A percentile compares a stretch with the other conserved stretches of the same genome.
phyloP scores from a whole-genome alignment of 2,797 vertebrate genomes.

The Synanceia verrucosa region DNA sequence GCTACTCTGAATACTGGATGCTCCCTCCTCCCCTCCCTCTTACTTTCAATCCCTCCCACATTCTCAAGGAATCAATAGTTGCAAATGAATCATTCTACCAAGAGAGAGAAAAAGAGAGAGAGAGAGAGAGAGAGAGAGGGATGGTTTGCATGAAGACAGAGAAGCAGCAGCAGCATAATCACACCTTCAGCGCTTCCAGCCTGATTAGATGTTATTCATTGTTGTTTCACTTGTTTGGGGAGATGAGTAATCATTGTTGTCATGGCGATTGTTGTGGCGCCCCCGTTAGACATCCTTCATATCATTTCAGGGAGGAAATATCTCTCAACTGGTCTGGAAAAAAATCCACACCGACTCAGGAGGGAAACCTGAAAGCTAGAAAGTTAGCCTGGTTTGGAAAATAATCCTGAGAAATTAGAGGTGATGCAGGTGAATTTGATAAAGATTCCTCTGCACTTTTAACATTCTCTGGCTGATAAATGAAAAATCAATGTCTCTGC shows the following conservation, averaged over 20 bases:
- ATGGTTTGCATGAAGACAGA: slow-evolving; percentile 59
- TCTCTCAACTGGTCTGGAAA: slow-evolving; percentile 23
- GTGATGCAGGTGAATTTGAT: too few relatives aligned
- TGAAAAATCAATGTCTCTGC: neutral
- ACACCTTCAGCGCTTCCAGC: slow-evolving; percentile 61
- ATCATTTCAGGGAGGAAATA: slow-evolving; percentile 53
- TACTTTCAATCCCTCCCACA: slow-evolving; percentile 66
- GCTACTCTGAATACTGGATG: slow-evolving; percentile 87
- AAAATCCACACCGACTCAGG: slow-evolving; percentile 16
- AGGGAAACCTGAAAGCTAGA: neutral
- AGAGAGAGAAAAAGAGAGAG: slow-evolving; percentile 58
- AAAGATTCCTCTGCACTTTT: neutral
- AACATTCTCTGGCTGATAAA: neutral
- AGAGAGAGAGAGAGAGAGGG: slow-evolving; percentile 32
- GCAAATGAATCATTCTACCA: slow-evolving; percentile 85
- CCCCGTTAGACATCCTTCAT: slow-evolving; percentile 52
- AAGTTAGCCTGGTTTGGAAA: neutral
- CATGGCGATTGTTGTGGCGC: slow-evolving; percentile 67
- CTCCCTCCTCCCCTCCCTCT: slow-evolving; percentile 66
- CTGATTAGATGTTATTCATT: slow-evolving; percentile 69
- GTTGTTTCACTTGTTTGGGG: slow-evolving; percentile 67
- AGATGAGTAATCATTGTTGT: slow-evolving; percentile 74
- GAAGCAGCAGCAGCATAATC: slow-evolving; percentile 60
- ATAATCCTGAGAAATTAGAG: too few relatives aligned
- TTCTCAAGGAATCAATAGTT: slow-evolving; percentile 84